Evolutionary conservation across 2,113 vertebrate genomes (phyloP), one percentile per base, ranked within the genome.

Genomic region (Eptesicus fuscus): DNA sequence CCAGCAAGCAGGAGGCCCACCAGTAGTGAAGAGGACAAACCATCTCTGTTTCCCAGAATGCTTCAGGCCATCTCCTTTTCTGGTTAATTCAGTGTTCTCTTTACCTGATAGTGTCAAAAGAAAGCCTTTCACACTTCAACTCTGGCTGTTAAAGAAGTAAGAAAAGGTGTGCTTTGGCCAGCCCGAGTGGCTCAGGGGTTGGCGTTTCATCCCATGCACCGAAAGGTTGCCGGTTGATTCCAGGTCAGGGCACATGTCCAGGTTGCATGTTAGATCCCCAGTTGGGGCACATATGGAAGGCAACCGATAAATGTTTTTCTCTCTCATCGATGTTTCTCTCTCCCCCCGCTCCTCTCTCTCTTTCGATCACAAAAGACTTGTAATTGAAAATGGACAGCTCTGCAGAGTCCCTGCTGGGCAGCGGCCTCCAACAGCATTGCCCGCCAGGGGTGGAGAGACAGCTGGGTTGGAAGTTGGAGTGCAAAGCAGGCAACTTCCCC

Each of bases 61-160:
- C 71, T 73, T 35, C 40, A 20, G 59, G 28, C 20, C 23, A 17
- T 5, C 1, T 0, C 1, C 13, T 91, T 77, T 61, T 25, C 70
- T 2, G 0, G 28, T 28, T 44, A 42, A 65, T 56, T 53, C 59
- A n/a, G 28, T 44, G 69, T 87, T 87, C 65, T 89, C 32, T 83
- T 86, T 67, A 85, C 63, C 83, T n/a, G 44, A 70, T 12, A 14
- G 20, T 32, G 44, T 30, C 25, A 32, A 76, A 40, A 83, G 67
- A 56, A 94, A 67, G 20, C 3, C 14, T 35, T 63, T 85, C 95
- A 73, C 9, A 85, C 84, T 63, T 90, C 76, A 69, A 35, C 30
- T 1, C 25, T 69, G 87, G 51, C 30, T 69, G 47, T 74, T 56
- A 53, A 53, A 74, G 13, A 14, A 10, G 20, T 30, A n/a, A 76